Conservation (phyloP, 2,888 invertebrate genomes). For the Hyposoter dolosus region DNA sequence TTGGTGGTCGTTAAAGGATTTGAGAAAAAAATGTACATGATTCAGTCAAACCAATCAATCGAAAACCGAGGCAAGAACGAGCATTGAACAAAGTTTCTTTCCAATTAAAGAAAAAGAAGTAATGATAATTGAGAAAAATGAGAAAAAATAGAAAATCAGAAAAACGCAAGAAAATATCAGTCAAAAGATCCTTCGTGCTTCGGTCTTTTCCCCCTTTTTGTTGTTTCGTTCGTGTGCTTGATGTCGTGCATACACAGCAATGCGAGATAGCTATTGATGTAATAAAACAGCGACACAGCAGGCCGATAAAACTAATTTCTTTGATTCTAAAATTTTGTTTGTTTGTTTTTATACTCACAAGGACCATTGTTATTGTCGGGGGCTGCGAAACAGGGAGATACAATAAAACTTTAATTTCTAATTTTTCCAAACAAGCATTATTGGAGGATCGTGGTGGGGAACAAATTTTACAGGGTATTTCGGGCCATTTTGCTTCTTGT, state of each 20-base stretch:
- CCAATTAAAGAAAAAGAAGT: not conserved
- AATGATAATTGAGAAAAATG: not conserved
- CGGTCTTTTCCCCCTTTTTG: constrained; percentile 43
- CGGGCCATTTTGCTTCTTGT: constrained; percentile 4
- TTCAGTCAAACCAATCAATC: constrained; percentile 57
- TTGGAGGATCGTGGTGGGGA: constrained; percentile 71
- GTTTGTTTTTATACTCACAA: constrained; percentile 90
- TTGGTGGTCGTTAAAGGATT: constrained; percentile 34
- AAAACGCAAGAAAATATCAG: constrained; percentile 25
- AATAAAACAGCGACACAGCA: constrained; percentile 82
- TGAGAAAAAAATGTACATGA: constrained; percentile 44
- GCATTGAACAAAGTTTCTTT: constrained; percentile 8
- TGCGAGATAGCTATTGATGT: constrained; percentile 71
- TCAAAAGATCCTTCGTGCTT: constrained; percentile 64
- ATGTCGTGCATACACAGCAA: constrained; percentile 67
- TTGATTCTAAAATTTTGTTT: constrained; percentile 49
- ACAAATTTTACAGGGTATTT: constrained; percentile 38
- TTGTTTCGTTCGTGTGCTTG: constrained; percentile 53
- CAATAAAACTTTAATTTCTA: constrained; percentile 83
- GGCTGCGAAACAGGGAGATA: constrained; percentile 90
- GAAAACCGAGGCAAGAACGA: constrained; percentile 65
- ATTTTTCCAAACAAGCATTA: constrained; percentile 76
- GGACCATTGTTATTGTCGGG: constrained; percentile 94
- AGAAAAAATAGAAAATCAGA: constrained; percentile 19
- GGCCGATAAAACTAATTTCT: constrained; percentile 83